phyloP scores from a whole-genome alignment of 2,888 invertebrate species.

The Conomelus anceps region DNA sequence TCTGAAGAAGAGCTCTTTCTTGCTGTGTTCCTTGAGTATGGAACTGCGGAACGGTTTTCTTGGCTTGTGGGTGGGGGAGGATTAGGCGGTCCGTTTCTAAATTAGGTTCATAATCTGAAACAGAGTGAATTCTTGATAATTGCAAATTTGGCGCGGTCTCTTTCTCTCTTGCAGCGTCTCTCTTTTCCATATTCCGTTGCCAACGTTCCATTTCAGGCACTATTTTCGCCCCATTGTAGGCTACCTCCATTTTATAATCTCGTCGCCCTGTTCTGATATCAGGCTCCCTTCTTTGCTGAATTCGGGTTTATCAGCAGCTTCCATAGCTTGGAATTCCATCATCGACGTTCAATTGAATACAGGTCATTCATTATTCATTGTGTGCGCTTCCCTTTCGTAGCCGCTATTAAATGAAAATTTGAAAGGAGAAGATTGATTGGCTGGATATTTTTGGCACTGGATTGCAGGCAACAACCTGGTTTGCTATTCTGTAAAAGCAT shows the following conservation, averaged over 20 bases:
- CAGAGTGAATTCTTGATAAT: neutral
- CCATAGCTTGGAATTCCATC: neutral
- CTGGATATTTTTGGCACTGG: no score
- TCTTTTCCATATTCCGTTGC: neutral
- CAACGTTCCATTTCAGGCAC: neutral
- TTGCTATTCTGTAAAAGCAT: neutral
- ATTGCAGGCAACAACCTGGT: neutral
- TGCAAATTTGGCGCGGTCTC: neutral
- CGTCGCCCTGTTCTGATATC: neutral
- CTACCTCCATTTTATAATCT: neutral
- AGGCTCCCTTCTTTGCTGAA: neutral
- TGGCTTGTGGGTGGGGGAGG: neutral
- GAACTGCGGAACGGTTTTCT: no score
- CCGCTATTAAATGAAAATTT: neutral
- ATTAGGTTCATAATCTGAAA: neutral
- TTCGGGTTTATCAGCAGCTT: neutral
- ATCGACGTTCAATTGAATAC: neutral
- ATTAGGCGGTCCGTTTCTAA: neutral
- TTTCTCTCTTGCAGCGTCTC: neutral
- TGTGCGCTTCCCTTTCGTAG: neutral
- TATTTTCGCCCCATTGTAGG: neutral
- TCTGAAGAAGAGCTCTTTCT: no score
- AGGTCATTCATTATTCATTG: neutral
- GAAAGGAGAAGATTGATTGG: neutral
- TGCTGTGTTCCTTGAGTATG: neutral